Evolutionary conservation across 2,113 vertebrate species (phyloP).

Genomic region (Astur gentilis): DNA sequence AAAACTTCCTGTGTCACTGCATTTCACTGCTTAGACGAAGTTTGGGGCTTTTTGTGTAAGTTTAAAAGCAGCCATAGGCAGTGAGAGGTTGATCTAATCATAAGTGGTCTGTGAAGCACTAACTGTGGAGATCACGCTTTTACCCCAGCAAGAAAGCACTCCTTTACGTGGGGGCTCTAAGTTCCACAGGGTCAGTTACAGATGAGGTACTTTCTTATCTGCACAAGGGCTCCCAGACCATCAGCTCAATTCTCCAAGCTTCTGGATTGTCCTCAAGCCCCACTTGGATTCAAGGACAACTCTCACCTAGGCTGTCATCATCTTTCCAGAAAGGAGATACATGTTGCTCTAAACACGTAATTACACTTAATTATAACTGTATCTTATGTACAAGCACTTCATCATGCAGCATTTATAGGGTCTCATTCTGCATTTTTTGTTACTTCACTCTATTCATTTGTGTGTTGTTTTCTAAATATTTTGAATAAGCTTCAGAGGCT

Average conservation of each 20-base stretch:
- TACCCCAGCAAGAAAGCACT: neutral
- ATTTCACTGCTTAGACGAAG: neutral
- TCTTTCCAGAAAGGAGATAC: neutral
- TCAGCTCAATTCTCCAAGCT: neutral
- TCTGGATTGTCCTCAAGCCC: neutral
- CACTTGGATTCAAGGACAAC: neutral
- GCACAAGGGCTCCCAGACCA: neutral
- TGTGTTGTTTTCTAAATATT: neutral
- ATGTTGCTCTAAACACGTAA: neutral
- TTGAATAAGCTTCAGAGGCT: neutral
- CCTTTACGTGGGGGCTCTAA: neutral
- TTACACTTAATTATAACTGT: neutral
- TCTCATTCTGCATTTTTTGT: neutral
- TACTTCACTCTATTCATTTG: neutral
- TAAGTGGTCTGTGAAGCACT: neutral
- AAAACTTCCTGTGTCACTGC: neutral
- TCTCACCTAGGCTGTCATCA: neutral
- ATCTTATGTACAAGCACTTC: neutral
- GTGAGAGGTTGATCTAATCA: neutral
- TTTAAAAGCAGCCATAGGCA: neutral
- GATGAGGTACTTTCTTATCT: neutral
- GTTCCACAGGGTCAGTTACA: neutral
- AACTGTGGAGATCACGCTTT: fast-evolving
- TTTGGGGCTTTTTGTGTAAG: fast-evolving
- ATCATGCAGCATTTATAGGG: neutral